Evolutionary conservation across 2,113 vertebrate species (phyloP), one percentile per base, ranked within the genome.

Genomic region (Turnix velox): DNA sequence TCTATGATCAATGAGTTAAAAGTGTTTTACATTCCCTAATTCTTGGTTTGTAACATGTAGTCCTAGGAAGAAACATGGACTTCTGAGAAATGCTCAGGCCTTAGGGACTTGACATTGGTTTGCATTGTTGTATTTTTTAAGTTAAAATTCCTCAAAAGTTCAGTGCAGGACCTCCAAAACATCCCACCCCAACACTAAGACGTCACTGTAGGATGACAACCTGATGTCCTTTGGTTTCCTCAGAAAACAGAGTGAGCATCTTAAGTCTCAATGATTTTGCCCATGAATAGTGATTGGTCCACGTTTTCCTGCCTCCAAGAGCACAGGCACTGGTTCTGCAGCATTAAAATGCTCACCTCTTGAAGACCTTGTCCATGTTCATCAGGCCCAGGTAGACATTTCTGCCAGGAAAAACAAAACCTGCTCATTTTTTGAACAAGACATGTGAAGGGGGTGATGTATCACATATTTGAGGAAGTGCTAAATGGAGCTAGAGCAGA

Each of bases 281-380:
- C 42, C 0, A 0, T 18, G 49, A 49, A 25, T 1, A 4, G 28
- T 18, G 49, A 49, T 22, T 1, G 4, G 28, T 37, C 82, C 52
- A 42, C 0, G 12, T 1, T 39, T 63, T 43, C n/a, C 27, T 73
- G 57, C 55, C 33, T 71, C 39, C 52, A 28, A 55, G 27, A 78
- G 25, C 4, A 0, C 40, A 8, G 0, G 0, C 12, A 5, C 10
- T 31, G 72, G 18, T 12, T 65, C 35, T 37, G 19, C 72, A 82
- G 39, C 39, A 35, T 0, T 35, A 6, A 49, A 81, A 20, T 7
- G 40, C 28, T 76, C 40, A 19, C 1, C 1, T 2, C 2, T 48
- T 48, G 33, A 59, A 89, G 48, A 35, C 23, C 7, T 78, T 2
- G 1, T 58, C 33, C 37, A 15, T 61, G 6, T 20, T 76, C 31